phyloP scores from a whole-genome alignment of 2,888 invertebrate genomes.

The Anarsia innoxiella region DNA sequence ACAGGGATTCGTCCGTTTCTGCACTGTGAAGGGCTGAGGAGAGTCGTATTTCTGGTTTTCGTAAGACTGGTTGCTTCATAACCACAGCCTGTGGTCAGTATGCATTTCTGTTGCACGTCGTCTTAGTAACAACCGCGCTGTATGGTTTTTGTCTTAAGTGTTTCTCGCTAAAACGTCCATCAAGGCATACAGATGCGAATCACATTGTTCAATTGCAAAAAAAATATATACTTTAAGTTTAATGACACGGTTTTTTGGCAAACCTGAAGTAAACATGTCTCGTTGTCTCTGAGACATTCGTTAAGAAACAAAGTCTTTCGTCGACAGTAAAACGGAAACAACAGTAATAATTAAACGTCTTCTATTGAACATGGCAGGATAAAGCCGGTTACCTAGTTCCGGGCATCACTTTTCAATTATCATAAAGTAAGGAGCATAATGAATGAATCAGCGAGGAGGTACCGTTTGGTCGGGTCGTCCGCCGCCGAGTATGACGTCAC shows the following conservation, averaged over 20 bases:
- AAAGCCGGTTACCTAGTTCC: background rate
- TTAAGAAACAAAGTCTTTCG: too few species aligned
- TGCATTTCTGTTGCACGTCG: conserved; percentile 3
- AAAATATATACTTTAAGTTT: too few species aligned
- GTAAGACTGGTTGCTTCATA: conserved; percentile 14
- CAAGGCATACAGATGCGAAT: too few species aligned
- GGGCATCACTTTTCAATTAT: conserved; percentile 1
- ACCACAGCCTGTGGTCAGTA: conserved; percentile 17
- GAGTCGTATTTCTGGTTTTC: conserved; percentile 23
- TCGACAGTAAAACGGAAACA: too few species aligned
- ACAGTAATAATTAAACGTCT: too few species aligned
- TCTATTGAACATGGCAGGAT: too few species aligned
- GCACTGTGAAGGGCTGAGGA: conserved; percentile 10
- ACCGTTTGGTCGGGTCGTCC: conserved; percentile 1
- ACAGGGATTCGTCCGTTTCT: conserved; percentile 6
- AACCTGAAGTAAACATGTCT: too few species aligned
- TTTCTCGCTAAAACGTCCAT: too few species aligned
- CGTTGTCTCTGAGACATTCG: too few species aligned
- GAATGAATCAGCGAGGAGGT: conserved; percentile 7
- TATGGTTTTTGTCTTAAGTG: too few species aligned
- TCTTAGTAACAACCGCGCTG: background rate
- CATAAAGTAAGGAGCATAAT: conserved; percentile 11
- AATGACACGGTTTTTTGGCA: too few species aligned
- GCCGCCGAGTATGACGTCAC: background rate
- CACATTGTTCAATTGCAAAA: too few species aligned